Base-by-base conservation (phyloP, 2,888 invertebrate genomes). In the Agriopis marginaria region DNA sequence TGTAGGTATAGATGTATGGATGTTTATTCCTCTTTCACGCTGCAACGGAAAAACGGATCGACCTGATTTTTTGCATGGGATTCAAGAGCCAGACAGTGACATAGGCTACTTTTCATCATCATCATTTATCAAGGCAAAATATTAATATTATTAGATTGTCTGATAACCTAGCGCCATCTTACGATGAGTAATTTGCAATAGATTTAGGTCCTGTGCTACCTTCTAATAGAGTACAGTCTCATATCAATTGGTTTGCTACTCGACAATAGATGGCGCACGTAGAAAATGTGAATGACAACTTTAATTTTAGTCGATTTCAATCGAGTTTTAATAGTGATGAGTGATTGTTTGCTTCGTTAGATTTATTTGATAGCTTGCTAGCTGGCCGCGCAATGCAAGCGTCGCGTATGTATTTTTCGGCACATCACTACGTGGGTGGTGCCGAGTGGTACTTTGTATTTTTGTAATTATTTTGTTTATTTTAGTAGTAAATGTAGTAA, bases 381-480 rank as follows among this genome's bases (percentile, higher is more conserved):
- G 66, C 40, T 51, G n/a, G 9, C 11, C 39, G n/a, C 14, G 8
- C 11, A 1, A 40, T 40, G n/a, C 11, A 0, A 6, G 7, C 12
- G 7, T 7, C n/a, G 17, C 17, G 17, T 23, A 23, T 39, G 4
- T 55, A n/a, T 62, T 44, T 42, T 42, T 47, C 58, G 50, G 47
- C 53, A 68, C 82, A 78, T 77, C 82, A 79, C 82, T 84, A 79
- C 73, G 75, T 79, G 84, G 84, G 83, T 82, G 83, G 83, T 84
- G 84, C 82, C 79, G 75, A 83, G 72, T 79, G 76, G 75, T 73
- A 76, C 59, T 77, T 74, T 74, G 73, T 80, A 78, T 66, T 69
- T 71, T 69, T 63, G 44, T 72, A 75, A 76, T 75, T 76, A 77
- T 79, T 76, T 81, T 82, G 77, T 81, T 82, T 83, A 78, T 77